These are phyloP conservation scores for Astreopora myriophthalma DNA, from an alignment of 64 coral and sea anemone species.

Conservation along the genomic window DNA sequence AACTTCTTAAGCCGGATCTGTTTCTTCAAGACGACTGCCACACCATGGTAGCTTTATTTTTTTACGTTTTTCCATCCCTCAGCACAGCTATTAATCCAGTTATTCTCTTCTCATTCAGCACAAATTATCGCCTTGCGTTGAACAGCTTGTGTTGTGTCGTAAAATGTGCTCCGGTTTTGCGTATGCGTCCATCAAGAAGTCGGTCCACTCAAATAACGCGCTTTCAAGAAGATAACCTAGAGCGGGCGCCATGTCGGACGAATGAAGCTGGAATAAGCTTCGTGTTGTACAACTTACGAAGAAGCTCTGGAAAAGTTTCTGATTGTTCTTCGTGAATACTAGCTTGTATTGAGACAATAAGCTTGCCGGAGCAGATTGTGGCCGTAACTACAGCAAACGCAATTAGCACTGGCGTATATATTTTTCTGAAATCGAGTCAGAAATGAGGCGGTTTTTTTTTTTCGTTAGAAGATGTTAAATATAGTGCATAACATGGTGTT, in stretches of 20 bases:
- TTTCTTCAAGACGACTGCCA: slow-evolving; percentile 1
- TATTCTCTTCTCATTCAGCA: slow-evolving; percentile 21
- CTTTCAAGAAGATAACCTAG: background rate
- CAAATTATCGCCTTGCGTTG: slow-evolving; percentile 19
- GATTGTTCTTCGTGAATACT: background rate
- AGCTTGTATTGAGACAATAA: no score
- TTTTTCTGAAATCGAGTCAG: no score
- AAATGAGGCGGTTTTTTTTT: no score
- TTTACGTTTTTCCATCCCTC: slow-evolving; percentile 23
- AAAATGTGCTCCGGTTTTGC: background rate
- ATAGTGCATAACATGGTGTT: no score
- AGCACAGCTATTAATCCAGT: slow-evolving; percentile 29
- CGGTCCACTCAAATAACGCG: background rate
- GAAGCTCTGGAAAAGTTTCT: background rate
- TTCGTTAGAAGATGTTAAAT: no score
- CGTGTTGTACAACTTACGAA: background rate
- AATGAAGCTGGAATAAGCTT: background rate
- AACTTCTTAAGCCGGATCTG: background rate
- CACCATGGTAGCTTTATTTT: background rate
- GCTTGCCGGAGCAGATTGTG: no score
- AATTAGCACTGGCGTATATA: no score
- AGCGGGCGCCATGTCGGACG: background rate
- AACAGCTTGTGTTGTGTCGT: background rate
- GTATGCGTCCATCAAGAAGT: background rate
- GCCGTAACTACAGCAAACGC: no score